Evolutionary conservation across 2,888 invertebrate species (phyloP), one percentile per base, ranked within the genome.

Genomic region (Caenorhabditis zanzibari): DNA sequence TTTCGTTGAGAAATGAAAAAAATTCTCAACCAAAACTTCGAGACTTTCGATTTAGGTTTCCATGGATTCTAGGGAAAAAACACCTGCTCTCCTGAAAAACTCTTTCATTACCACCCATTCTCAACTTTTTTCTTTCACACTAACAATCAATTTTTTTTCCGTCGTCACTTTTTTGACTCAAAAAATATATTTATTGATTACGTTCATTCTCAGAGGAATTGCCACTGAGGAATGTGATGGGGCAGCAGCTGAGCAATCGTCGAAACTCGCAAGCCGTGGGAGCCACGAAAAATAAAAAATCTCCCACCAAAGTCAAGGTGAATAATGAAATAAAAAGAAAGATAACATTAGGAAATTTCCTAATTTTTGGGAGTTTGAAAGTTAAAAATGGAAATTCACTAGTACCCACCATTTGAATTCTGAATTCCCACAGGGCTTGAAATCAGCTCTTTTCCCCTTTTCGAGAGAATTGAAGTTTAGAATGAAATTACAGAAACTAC

Each of bases 211-310:
- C 49, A 58, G 28, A 41, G 54, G 54, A 19, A 14, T 24, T 26
- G 71, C 59, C 74, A 76, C 75, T 41, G 54, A 66, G 82, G 77
- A 79, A 84, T 84, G 84, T 69, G 69, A 86, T 86, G 86, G 86
- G 86, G 49, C 86, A 86, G 71, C 84, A 84, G 81, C 71, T 86
- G 80, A 86, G 86, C 81, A 82, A 82, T 64, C 77, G 84, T 68
- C 75, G 86, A 68, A 81, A 82, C 68, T 79, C 84, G 52, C 80
- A 82, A 76, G 63, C 82, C 44, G 82, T 74, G 14, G 81, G 76
- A 64, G 81, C 85, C 47, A 79, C 80, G 22, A 71, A 71, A 59
- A 81, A 80, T 26, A 47, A 66, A 71, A 73, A 80, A 28, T 44
- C 49, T 14, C 64, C 81, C 28, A 73, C 77, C 28, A 82, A 82